Conservation (phyloP, 2,113 vertebrate genomes). For the Enhydra lutris region DNA sequence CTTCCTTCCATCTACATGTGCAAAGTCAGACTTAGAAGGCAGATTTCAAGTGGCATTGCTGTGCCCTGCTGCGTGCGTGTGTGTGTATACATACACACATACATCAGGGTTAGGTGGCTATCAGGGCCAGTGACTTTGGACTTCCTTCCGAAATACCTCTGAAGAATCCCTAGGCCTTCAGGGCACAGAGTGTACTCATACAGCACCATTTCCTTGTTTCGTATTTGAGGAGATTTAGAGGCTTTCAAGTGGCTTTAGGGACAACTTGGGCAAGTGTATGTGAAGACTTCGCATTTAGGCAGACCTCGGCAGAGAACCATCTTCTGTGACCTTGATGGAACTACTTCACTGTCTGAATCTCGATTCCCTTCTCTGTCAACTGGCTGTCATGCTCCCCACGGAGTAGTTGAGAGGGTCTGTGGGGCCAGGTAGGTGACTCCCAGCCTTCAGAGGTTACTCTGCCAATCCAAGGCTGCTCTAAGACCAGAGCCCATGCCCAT, state of each 20-base stretch:
- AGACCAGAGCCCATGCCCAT: neutral
- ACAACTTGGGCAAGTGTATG: neutral
- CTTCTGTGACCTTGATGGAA: neutral
- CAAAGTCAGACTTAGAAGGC: neutral
- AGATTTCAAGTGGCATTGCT: neutral
- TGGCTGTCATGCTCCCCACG: neutral
- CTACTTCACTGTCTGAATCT: neutral
- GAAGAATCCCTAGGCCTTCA: neutral
- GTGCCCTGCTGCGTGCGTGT: neutral
- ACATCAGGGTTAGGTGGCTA: too few species aligned
- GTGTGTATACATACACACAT: fast-evolving
- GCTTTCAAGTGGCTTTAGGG: neutral
- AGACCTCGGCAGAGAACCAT: neutral
- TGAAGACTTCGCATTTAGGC: neutral
- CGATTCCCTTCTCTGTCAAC: neutral
- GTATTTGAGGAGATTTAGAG: neutral
- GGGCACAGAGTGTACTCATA: neutral
- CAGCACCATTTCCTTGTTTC: neutral
- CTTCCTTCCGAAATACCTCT: neutral
- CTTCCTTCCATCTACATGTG: neutral
- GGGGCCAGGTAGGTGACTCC: neutral
- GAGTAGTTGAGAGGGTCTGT: neutral
- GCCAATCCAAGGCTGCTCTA: neutral
- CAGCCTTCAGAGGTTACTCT: neutral
- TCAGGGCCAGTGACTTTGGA: neutral